Conservation (phyloP, 2,113 vertebrate genomes). For the Neopipo cinnamomea region DNA sequence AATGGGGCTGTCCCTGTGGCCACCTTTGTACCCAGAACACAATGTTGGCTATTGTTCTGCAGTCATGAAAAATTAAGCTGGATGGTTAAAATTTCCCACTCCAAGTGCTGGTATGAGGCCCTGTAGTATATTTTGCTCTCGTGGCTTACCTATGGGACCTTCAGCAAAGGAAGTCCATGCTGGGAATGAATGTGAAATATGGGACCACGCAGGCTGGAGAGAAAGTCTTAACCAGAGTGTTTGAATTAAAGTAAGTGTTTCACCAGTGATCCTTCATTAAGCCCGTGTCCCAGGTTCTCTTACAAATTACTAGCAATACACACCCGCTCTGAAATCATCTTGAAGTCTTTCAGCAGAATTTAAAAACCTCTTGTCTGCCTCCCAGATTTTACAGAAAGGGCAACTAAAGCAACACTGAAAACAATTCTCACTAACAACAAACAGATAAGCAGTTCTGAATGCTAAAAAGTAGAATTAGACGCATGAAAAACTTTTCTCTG, state of each 20-base stretch:
- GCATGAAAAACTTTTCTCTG: not conserved
- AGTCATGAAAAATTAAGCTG: not conserved
- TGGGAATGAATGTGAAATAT: conserved; percentile 27
- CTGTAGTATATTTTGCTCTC: not conserved
- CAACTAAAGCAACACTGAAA: not conserved
- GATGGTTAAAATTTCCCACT: not conserved
- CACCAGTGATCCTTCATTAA: not conserved
- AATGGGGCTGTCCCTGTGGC: accelerated
- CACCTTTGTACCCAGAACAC: not conserved
- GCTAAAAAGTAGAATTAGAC: not conserved
- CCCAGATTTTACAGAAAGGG: not conserved
- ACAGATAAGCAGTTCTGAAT: not conserved
- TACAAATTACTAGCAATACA: not conserved
- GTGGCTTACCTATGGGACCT: not conserved
- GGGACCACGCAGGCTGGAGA: not conserved
- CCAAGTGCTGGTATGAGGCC: not conserved
- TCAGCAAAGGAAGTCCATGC: conserved; percentile 34
- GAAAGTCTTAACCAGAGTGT: not conserved
- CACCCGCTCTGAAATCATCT: not conserved
- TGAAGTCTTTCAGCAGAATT: not conserved
- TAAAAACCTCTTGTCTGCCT: not conserved
- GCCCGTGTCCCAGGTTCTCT: not conserved
- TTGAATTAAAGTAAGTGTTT: not conserved
- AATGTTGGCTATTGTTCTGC: not conserved
- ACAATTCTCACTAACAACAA: not conserved